Conservation (phyloP, 2,113 vertebrate genomes). For the Benitochromis conjunctus region DNA sequence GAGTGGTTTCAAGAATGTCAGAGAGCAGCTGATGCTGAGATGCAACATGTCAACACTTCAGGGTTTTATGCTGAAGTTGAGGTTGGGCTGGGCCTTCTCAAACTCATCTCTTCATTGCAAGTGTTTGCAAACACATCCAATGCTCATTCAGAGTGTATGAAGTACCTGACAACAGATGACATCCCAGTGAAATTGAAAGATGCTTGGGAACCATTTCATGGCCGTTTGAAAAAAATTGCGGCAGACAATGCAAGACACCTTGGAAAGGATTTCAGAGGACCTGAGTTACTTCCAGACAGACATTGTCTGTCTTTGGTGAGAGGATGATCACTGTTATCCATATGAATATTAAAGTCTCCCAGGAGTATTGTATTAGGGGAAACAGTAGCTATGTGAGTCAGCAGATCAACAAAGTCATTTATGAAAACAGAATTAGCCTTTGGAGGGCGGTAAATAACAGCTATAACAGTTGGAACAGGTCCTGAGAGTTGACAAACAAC, state of each 20-base stretch:
- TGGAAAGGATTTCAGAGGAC: constrained; percentile 82
- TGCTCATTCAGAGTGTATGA: constrained; percentile 61
- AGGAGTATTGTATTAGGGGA: no score
- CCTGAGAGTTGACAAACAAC: no score
- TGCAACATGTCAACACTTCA: constrained; percentile 66
- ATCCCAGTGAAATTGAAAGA: constrained; percentile 68
- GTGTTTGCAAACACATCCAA: constrained; percentile 59
- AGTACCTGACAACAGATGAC: constrained; percentile 74
- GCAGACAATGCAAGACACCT: constrained; percentile 63
- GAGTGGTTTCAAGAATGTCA: constrained; percentile 76
- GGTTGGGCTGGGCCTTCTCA: constrained; percentile 72
- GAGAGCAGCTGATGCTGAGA: constrained; percentile 67
- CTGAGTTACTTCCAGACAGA: constrained; percentile 82
- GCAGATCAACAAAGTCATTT: no score
- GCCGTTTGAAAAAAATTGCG: constrained; percentile 68
- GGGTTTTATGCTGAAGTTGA: constrained; percentile 78
- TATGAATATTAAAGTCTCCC: no score
- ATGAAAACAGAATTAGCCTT: no score
- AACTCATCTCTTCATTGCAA: constrained; percentile 63
- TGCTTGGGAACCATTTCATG: constrained; percentile 72
- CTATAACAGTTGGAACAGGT: no score
- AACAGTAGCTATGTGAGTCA: no score
- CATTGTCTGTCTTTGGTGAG: no score
- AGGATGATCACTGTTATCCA: no score
- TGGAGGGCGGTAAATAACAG: no score